phyloP scores from a whole-genome alignment of 2,113 vertebrate genomes.

The Antigone vipio region DNA sequence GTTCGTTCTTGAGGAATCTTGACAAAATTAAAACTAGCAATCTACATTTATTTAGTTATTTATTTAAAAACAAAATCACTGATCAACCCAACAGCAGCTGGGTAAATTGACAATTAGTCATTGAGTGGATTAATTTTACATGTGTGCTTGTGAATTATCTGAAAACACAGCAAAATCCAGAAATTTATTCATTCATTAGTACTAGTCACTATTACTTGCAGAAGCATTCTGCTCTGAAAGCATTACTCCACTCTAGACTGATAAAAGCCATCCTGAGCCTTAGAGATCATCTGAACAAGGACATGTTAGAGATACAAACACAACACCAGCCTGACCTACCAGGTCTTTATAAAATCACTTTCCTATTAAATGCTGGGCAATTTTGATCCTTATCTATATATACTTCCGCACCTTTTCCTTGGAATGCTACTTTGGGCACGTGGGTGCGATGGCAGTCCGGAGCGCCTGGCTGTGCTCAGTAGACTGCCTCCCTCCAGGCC shows the following conservation, averaged over 20 bases:
- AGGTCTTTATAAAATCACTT: neutral
- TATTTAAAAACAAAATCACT: neutral
- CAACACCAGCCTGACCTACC: neutral
- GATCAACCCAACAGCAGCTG: neutral
- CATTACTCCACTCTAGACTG: neutral
- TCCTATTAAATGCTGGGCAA: neutral
- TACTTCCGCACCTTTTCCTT: neutral
- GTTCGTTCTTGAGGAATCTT: neutral
- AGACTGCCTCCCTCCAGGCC: neutral
- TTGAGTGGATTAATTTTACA: neutral
- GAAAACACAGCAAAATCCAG: neutral
- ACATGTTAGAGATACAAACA: neutral
- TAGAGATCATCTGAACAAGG: neutral
- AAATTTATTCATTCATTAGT: neutral
- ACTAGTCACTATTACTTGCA: neutral
- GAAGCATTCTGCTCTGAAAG: neutral
- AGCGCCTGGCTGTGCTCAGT: neutral
- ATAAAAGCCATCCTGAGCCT: neutral
- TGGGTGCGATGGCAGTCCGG: neutral
- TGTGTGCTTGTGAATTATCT: neutral
- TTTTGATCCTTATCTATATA: neutral
- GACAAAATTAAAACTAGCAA: neutral
- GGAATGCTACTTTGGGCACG: rapidly evolving
- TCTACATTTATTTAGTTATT: neutral
- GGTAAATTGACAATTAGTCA: neutral